Conservation (phyloP, 2,797 vertebrate genomes). For the Schizopygopsis malacanthus region DNA sequence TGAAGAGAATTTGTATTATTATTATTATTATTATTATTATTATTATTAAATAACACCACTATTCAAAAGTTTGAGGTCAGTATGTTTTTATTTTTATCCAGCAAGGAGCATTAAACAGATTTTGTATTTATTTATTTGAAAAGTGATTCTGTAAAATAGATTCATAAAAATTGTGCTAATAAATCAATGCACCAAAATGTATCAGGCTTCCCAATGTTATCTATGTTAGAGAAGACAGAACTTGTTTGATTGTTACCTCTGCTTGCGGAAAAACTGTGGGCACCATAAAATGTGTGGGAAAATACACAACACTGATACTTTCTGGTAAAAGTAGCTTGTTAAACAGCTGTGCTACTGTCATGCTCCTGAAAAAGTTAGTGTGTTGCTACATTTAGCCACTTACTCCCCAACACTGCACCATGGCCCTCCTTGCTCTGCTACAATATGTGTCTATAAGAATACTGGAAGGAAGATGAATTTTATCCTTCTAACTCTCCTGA, state of each 20-base stretch:
- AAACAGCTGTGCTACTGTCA: neutral
- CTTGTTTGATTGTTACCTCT: neutral
- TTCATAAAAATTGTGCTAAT: neutral
- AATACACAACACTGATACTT: neutral
- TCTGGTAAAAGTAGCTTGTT: neutral
- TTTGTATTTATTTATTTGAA: neutral
- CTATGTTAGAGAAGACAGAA: neutral
- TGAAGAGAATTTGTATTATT: too few species aligned
- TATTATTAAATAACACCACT: too few species aligned
- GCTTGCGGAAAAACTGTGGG: neutral
- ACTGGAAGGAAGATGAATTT: neutral
- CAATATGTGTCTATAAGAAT: neutral
- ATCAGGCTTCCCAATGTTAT: neutral
- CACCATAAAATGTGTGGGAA: neutral
- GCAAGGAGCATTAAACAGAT: too few species aligned
- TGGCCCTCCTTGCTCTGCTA: neutral
- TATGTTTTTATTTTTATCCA: too few species aligned
- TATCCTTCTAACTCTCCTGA: neutral
- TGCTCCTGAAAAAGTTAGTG: neutral
- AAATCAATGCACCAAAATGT: neutral
- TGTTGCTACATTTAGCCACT: conserved; percentile 1
- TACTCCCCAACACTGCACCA: neutral
- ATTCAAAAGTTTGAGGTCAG: too few species aligned
- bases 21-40: too few species aligned
- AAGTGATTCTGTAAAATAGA: neutral